Percentiles rank a stretch among this genome's conserved stretches.
These are phyloP conservation scores for Mantis religiosa DNA, from an alignment of 2,888 invertebrate species.

Conservation along the genomic window DNA sequence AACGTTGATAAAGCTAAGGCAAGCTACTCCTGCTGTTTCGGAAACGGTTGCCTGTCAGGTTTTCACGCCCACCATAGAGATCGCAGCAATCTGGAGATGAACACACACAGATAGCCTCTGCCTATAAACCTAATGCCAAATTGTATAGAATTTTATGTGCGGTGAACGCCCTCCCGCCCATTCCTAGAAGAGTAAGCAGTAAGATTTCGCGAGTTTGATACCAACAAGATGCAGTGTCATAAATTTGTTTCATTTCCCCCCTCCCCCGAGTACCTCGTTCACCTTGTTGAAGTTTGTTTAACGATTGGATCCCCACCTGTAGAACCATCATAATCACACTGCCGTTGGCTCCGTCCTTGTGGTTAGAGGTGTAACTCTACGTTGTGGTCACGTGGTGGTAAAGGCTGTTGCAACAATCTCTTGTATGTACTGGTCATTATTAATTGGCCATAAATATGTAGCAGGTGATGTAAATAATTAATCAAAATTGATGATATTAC, in stretches of 20 bases:
- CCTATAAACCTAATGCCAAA: background rate
- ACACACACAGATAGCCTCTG: too few relatives aligned
- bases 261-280: background rate
- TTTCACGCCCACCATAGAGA: too few relatives aligned
- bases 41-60: too few relatives aligned
- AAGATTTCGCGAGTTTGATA: background rate
- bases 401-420: too few relatives aligned
- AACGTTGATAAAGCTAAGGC: too few relatives aligned
- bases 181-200: background rate
- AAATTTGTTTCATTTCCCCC: background rate
- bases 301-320: background rate
- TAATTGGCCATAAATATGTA: too few relatives aligned
- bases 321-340: background rate
- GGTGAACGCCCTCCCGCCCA: too few relatives aligned
- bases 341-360: background rate
- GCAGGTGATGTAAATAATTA: too few relatives aligned
- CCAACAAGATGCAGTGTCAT: background rate
- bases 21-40: too few relatives aligned
- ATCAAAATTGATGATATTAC: too few relatives aligned
- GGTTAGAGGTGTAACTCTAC: background rate
- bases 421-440: too few relatives aligned
- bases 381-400: background rate
- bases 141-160: background rate
- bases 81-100: too few relatives aligned
- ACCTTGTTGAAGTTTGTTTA: background rate